phyloP scores from a whole-genome alignment of 2,113 vertebrate genomes.

The Maylandia zebra region DNA sequence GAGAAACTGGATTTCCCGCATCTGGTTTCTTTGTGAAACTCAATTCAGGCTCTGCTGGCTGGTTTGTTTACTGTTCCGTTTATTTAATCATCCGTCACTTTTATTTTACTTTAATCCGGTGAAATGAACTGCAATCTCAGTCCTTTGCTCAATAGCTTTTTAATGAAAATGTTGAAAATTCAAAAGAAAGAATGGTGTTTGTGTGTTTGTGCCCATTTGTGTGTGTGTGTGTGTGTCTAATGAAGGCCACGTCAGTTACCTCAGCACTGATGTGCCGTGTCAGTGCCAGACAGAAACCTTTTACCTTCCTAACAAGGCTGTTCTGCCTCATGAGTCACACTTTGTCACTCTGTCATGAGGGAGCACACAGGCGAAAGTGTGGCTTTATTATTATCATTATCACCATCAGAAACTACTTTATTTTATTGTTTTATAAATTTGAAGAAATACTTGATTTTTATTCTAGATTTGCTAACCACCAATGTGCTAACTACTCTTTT shows the following conservation, averaged over 20 bases:
- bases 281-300: conserved; percentile 17
- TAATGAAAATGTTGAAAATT: neutral
- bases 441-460: neutral
- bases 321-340: neutral
- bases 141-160: neutral
- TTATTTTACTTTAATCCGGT: neutral
- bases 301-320: neutral
- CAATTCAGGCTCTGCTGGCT: neutral
- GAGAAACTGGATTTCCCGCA: conserved; percentile 17
- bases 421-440: neutral
- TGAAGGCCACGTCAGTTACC: conserved; percentile 6
- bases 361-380: neutral
- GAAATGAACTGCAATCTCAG: neutral
- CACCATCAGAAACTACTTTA: neutral
- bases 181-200: neutral
- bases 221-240: neutral
- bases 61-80: neutral
- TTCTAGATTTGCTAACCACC: neutral
- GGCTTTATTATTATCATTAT: neutral
- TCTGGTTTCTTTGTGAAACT: conserved; percentile 31
- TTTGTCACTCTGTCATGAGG: neutral
- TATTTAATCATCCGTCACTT: neutral
- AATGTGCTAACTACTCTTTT: neutral
- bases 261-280: neutral
- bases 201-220: neutral